phyloP scores from a whole-genome alignment of 2,113 vertebrate genomes.

The Paracanthobrama guichenoti region DNA sequence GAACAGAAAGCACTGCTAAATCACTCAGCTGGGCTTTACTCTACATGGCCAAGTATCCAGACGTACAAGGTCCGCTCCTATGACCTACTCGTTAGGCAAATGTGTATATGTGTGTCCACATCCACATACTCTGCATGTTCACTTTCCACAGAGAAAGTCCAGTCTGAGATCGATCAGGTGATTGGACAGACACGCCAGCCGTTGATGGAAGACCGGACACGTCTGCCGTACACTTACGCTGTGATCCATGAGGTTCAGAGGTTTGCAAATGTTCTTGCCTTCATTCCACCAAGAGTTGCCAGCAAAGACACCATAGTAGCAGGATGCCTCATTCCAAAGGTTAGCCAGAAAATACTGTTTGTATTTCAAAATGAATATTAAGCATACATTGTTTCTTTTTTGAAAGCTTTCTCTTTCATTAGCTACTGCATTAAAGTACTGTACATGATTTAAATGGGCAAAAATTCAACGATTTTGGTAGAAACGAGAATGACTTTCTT shows the following conservation, averaged over 20 bases:
- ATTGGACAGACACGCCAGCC: slow-evolving; percentile 56
- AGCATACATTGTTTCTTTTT: no score
- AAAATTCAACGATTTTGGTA: background rate
- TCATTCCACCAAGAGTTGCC: slow-evolving; percentile 62
- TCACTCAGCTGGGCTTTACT: slow-evolving; percentile 76
- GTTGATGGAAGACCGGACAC: slow-evolving; percentile 62
- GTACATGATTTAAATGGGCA: no score
- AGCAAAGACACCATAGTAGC: slow-evolving; percentile 49
- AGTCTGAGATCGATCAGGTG: slow-evolving; percentile 59
- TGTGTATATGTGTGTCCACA: background rate
- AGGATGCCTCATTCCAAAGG: slow-evolving; percentile 72
- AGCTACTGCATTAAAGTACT: background rate
- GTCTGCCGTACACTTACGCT: slow-evolving; percentile 57
- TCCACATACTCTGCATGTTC: background rate
- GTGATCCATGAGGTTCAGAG: slow-evolving; percentile 69
- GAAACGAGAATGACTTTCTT: no score
- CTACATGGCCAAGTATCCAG: slow-evolving; percentile 69
- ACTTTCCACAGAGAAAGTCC: slow-evolving; percentile 47
- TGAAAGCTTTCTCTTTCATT: background rate
- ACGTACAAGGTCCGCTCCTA: slow-evolving; percentile 69
- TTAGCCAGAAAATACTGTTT: slow-evolving; percentile 20
- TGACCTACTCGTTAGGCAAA: background rate
- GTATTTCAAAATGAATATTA: background rate
- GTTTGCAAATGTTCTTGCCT: slow-evolving; percentile 67
- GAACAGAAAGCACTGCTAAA: slow-evolving; percentile 74